Evolutionary conservation across 2,888 invertebrate genomes (phyloP).

Genomic region (Hyalella azteca): DNA sequence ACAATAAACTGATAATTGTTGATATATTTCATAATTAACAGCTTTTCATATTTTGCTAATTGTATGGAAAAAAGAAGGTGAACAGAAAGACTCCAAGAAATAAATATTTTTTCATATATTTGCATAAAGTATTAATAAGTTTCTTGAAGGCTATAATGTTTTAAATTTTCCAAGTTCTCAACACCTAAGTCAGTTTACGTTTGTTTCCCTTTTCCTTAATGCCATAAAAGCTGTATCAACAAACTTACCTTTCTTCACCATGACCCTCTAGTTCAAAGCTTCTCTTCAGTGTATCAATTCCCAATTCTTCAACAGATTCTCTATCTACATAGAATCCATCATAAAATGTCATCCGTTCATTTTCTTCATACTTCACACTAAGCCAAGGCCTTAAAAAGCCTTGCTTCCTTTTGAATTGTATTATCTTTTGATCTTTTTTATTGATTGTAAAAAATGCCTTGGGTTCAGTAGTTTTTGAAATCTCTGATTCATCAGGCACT

Average conservation of each 20-base stretch:
- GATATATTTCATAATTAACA: neutral
- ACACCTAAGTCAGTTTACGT: too few relatives aligned
- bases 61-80: too few relatives aligned
- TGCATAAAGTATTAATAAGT: too few relatives aligned
- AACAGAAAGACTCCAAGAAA: too few relatives aligned
- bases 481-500: neutral
- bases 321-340: slow-evolving; percentile 49
- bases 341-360: slow-evolving; percentile 52
- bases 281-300: slow-evolving; percentile 42
- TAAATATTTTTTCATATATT: too few relatives aligned
- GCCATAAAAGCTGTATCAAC: too few relatives aligned
- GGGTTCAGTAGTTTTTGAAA: neutral
- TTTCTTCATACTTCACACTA: slow-evolving; percentile 55
- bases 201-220: too few relatives aligned
- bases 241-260: slow-evolving; percentile 42
- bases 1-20: neutral
- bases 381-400: slow-evolving; percentile 46
- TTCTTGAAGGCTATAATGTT: too few relatives aligned
- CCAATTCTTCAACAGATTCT: slow-evolving; percentile 44
- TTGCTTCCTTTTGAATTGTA: slow-evolving; percentile 44
- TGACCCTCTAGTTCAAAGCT: slow-evolving; percentile 37
- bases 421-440: slow-evolving; percentile 41
- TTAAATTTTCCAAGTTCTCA: too few relatives aligned
- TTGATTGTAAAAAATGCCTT: slow-evolving; percentile 35
- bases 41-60: too few relatives aligned